phyloP scores from a whole-genome alignment of 2,113 vertebrate genomes.

The Arenaria interpres region DNA sequence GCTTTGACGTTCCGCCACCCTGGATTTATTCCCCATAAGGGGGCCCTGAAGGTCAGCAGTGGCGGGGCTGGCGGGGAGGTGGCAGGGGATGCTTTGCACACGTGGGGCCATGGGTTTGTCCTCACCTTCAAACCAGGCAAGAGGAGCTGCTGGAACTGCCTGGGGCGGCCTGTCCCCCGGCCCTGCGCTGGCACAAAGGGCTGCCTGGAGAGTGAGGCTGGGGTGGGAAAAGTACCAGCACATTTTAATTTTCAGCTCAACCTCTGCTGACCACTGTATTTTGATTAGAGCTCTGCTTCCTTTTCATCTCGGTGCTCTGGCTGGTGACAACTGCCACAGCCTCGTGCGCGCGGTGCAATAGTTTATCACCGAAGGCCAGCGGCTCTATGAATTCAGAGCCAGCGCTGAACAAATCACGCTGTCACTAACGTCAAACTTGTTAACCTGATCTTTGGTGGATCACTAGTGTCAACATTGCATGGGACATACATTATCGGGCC shows the following conservation, averaged over 20 bases:
- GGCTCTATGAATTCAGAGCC: conserved; percentile 59
- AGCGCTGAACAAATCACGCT: conserved; percentile 65
- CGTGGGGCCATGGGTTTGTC: neutral
- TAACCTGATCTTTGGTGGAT: conserved; percentile 74
- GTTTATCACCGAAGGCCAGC: conserved; percentile 71
- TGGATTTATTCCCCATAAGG: neutral
- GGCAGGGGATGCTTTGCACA: neutral
- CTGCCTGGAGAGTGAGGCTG: neutral
- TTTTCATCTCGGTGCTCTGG: conserved; percentile 34
- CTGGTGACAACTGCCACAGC: conserved; percentile 53
- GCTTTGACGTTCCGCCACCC: fast-evolving
- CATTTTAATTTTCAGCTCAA: conserved; percentile 47
- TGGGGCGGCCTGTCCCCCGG: neutral
- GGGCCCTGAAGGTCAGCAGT: neutral
- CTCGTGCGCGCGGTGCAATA: neutral
- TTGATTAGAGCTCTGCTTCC: conserved; percentile 59
- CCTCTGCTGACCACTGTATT: conserved; percentile 54
- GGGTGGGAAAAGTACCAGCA: conserved; percentile 12
- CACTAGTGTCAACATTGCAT: conserved; percentile 75
- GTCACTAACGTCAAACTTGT: conserved; percentile 77
- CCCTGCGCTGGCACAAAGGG: fast-evolving
- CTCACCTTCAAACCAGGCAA: neutral
- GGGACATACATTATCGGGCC: conserved; percentile 79
- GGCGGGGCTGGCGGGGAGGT: neutral
- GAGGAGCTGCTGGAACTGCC: fast-evolving